These are phyloP conservation scores for Aspiorhynchus laticeps DNA, from an alignment of 2,113 vertebrate genomes.

Conservation along the genomic window DNA sequence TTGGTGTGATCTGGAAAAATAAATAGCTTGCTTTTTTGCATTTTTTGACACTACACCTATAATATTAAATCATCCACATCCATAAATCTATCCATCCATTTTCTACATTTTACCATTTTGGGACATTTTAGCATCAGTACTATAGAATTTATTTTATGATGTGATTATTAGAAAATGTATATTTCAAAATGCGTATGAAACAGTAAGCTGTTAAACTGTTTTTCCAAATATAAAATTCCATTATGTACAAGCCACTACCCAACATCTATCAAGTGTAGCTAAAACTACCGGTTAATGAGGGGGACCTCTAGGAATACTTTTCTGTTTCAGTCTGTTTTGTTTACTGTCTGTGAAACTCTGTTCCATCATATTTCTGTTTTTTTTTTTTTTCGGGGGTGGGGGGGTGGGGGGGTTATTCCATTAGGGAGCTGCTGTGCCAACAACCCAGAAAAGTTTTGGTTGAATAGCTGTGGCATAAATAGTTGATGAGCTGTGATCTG, in stretches of 20 bases:
- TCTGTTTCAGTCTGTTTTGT: constrained; percentile 31
- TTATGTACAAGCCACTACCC: neutral
- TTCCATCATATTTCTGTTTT: constrained; percentile 41
- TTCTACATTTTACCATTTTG: neutral
- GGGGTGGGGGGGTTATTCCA: no score
- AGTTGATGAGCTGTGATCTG: constrained; percentile 38
- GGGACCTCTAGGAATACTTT: constrained; percentile 39
- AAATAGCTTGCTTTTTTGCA: neutral
- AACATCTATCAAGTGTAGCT: constrained; percentile 26
- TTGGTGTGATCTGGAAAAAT: neutral
- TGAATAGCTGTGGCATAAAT: constrained; percentile 31
- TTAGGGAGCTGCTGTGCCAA: constrained; percentile 39
- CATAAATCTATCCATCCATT: neutral
- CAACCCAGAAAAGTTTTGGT: constrained; percentile 44
- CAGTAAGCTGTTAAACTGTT: constrained; percentile 4
- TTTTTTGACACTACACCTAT: neutral
- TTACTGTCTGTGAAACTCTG: constrained; percentile 24
- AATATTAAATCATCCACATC: neutral
- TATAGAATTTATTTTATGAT: neutral
- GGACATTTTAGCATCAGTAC: neutral
- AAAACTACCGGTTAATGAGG: constrained; percentile 39
- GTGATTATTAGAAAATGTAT: neutral
- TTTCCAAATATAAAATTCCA: neutral
- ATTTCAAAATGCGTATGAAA: neutral
- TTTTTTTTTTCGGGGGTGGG: no score